Evolutionary conservation across 1,140 invertebrate genomes (phyloP).

Genomic region (Geopemphigus sp.): DNA sequence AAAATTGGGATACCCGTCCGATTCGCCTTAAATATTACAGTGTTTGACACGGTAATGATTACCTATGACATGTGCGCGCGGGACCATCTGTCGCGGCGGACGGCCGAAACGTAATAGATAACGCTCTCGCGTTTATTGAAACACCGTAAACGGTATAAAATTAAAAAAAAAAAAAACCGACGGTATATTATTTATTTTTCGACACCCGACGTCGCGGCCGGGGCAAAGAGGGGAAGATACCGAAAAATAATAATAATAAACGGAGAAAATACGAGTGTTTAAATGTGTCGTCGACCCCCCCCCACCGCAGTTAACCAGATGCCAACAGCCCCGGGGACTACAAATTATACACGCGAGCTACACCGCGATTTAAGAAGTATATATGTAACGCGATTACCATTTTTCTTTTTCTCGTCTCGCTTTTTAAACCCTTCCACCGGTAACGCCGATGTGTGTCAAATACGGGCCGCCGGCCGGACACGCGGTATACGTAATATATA

Average conservation of each 20-base stretch:
- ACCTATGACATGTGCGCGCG: constrained; percentile 20
- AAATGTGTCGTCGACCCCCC: neutral
- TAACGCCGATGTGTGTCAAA: neutral
- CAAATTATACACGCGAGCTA: neutral
- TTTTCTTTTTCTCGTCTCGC: neutral
- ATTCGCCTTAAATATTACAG: neutral
- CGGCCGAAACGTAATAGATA: neutral
- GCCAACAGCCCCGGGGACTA: neutral
- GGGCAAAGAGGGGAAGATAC: neutral
- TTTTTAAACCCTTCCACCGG: neutral
- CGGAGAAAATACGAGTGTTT: neutral
- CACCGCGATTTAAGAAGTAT: constrained; percentile 11
- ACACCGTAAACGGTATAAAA: neutral
- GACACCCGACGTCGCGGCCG: neutral
- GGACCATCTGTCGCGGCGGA: constrained; percentile 26
- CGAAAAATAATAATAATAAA: neutral
- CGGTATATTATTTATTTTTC: constrained; percentile 35
- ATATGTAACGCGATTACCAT: neutral
- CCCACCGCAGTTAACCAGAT: neutral
- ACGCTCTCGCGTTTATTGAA: constrained; percentile 29
- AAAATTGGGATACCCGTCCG: constrained; percentile 18
- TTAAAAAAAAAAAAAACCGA: neutral
- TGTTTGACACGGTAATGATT: constrained; percentile 34
- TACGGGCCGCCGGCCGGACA: neutral
- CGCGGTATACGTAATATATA: neutral